Conservation (phyloP, 2,113 vertebrate genomes). For the Arizona elegans region DNA sequence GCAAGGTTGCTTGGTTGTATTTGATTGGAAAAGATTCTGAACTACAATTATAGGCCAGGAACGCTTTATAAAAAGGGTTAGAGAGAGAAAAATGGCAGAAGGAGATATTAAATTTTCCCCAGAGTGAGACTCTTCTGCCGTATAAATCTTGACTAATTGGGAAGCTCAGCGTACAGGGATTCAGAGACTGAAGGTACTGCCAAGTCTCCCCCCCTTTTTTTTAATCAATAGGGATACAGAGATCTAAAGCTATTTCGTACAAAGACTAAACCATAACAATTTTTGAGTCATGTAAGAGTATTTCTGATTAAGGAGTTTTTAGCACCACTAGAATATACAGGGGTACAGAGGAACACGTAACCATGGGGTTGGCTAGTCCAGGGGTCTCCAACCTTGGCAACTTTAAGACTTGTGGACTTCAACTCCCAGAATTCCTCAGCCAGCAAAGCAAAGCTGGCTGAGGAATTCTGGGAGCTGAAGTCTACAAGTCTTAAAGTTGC, state of each 20-base stretch:
- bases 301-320: not conserved
- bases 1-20: not conserved
- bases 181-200: not conserved
- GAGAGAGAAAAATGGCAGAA: not conserved
- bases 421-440: too few relatives aligned
- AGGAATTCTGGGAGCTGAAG: too few relatives aligned
- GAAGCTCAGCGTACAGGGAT: not conserved
- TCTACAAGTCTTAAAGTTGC: too few relatives aligned
- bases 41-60: not conserved
- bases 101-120: not conserved
- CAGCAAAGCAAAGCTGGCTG: too few relatives aligned
- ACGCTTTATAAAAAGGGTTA: not conserved
- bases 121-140: not conserved
- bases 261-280: not conserved
- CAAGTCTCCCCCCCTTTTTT: not conserved
- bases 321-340: not conserved
- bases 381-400: too few relatives aligned
- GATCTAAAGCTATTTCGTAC: not conserved
- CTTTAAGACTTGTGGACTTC: too few relatives aligned
- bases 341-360: not conserved
- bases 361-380: not conserved
- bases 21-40: slow-evolving; percentile 1
- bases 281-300: not conserved
- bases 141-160: not conserved
- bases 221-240: not conserved